Evolutionary conservation across 2,888 invertebrate genomes (phyloP).

Genomic region (Caenorhabditis macrosperma): DNA sequence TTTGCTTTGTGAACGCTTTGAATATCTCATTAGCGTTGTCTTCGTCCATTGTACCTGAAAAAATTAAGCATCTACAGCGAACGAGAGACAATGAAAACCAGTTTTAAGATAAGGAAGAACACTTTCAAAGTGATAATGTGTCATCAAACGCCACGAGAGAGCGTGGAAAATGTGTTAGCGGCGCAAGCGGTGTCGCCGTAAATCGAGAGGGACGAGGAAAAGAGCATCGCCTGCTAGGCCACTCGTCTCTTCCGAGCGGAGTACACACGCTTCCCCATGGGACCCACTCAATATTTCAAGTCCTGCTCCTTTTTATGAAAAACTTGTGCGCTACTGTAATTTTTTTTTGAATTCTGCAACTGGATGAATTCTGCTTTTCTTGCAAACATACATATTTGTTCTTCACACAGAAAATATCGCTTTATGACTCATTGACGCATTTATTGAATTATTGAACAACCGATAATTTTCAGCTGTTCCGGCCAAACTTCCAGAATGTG

Average conservation of each 20-base stretch:
- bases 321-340: slow-evolving; percentile 31
- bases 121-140: slow-evolving; percentile 17
- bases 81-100: background rate
- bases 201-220: slow-evolving; percentile 34
- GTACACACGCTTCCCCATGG: slow-evolving; percentile 16
- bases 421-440: slow-evolving; percentile 12
- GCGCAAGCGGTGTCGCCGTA: slow-evolving; percentile 9
- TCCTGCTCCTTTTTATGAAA: slow-evolving; percentile 21
- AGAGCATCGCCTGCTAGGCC: slow-evolving; percentile 7
- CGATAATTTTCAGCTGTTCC: slow-evolving; percentile 34
- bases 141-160: slow-evolving; percentile 19
- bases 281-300: slow-evolving; percentile 39
- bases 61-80: background rate
- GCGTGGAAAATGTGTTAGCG: background rate
- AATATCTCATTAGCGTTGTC: slow-evolving; percentile 79
- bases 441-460: slow-evolving; percentile 4
- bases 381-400: background rate
- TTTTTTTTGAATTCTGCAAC: background rate
- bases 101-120: background rate
- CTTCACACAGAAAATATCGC: background rate
- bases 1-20: slow-evolving; percentile 65
- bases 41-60: slow-evolving; percentile 74
- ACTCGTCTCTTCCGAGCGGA: slow-evolving; percentile 26
- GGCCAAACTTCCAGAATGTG: slow-evolving; percentile 36
- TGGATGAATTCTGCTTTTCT: too few species aligned